Conservation (phyloP, 2,113 vertebrate species). For the Phalacrocorax pelagicus region DNA sequence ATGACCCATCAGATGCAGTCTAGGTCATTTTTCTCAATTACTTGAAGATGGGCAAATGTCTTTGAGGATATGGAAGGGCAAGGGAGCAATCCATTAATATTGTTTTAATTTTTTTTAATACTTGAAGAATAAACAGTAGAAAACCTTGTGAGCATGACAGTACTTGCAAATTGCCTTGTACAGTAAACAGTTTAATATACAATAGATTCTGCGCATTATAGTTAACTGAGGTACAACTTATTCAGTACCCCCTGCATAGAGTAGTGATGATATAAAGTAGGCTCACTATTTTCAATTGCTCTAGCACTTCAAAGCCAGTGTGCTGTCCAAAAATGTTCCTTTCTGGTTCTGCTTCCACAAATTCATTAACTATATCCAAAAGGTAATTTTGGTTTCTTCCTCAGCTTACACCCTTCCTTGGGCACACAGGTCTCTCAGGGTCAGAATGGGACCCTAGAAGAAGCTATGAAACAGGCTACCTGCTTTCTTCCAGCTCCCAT, state of each 20-base stretch:
- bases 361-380: background rate
- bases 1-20: conserved; percentile 53
- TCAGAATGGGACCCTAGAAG: background rate
- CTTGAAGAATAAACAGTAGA: conserved; percentile 13
- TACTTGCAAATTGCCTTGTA: background rate
- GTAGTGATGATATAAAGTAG: background rate
- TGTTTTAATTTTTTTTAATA: conserved; percentile 47
- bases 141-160: background rate
- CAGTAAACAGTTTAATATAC: conserved; percentile 18
- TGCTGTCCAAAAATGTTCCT: background rate
- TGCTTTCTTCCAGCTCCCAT: background rate
- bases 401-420: background rate
- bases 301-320: background rate
- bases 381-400: background rate
- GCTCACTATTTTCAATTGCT: background rate
- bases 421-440: accelerated
- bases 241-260: background rate
- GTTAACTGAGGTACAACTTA: background rate
- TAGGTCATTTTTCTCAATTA: background rate
- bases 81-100: conserved; percentile 48
- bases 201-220: background rate
- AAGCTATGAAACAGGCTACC: background rate
- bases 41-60: conserved; percentile 23
- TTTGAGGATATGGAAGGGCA: background rate
- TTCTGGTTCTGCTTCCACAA: background rate